Evolutionary conservation across 2,888 invertebrate genomes (phyloP), one percentile per base, ranked within the genome.

Genomic region (Mystacides longicornis): DNA sequence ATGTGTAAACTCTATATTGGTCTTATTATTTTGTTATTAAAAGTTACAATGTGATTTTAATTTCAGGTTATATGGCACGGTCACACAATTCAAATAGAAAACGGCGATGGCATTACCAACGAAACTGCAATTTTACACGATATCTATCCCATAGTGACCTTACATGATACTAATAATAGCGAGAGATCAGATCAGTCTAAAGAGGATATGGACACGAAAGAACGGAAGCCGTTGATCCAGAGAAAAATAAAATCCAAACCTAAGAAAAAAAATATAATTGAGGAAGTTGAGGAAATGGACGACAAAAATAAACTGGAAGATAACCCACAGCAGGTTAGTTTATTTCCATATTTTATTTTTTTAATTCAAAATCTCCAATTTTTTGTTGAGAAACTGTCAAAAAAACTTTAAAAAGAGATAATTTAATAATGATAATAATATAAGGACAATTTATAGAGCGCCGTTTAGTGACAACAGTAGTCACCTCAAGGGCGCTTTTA

Each of bases 291-390:
- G 63, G 72, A 76, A 22, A 77, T 77, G 63, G 81, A 79, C 56
- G 85, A 86, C 64, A 70, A 78, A 2, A 85, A 84, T 55, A 82
- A 82, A 68, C 67, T 87, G 56, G 87, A 87, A 67, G 85, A 86
- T 66, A 86, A 82, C 70, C 82, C 83, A 19, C 68, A 73, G 23
- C 77, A 77, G 74, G 77, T 77, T n/a, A 5, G 16, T n/a, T 4
- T 48, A n/a, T 48, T 43, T 7, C 9, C 16, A 43, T 43, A 16
- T 16, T 7, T 43, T 23, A 23, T 3, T 4, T 48, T 23, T 23
- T 48, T 19, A 43, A 27, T 7, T 7, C 27, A 27, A 27, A 7
- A 27, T 27, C 27, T 27, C n/a, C n/a, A n/a, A n/a, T n/a, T n/a
- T n/a, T n/a, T n/a, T n/a, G n/a, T n/a, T n/a, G n/a, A n/a, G n/a